A percentile compares a stretch with the other conserved stretches of the same genome.
These are phyloP conservation scores for Nothobranchius kuhntae DNA, from an alignment of 2,113 vertebrate genomes.

Conservation along the genomic window DNA sequence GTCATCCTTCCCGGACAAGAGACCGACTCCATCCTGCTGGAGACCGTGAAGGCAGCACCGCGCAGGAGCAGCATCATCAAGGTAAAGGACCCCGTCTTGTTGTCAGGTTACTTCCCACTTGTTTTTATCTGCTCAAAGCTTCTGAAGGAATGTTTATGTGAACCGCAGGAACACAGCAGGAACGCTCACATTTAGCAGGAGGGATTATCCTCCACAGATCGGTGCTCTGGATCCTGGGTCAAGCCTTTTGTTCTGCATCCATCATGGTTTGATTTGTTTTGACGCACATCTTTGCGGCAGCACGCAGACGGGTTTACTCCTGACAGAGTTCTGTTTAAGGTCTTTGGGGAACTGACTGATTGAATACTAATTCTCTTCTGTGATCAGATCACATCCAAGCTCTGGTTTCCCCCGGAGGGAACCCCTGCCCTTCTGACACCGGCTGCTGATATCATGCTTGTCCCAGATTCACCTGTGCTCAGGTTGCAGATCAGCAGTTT, in stretches of 20 bases:
- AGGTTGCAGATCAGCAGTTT: conserved; percentile 43
- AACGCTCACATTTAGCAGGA: too few species aligned
- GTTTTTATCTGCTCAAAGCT: too few species aligned
- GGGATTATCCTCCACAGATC: too few species aligned
- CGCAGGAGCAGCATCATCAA: conserved; percentile 97
- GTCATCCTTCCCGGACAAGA: conserved; percentile 75
- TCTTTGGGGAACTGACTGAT: too few species aligned
- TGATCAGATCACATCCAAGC: neutral
- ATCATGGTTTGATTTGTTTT: neutral
- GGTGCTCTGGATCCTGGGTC: neutral
- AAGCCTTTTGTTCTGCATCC: too few species aligned
- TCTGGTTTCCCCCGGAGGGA: neutral
- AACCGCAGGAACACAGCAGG: too few species aligned
- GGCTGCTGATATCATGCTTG: conserved; percentile 23
- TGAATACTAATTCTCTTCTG: too few species aligned
- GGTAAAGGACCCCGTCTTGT: conserved; percentile 67
- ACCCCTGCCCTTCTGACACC: conserved; percentile 5
- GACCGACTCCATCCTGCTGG: conserved; percentile 80
- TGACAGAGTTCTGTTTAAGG: too few species aligned
- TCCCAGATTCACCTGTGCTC: conserved; percentile 54
- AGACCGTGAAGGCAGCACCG: conserved; percentile 86
- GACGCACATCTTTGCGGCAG: neutral
- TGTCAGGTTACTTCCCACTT: neutral
- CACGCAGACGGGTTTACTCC: too few species aligned
- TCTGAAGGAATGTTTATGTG: too few species aligned